Evolutionary conservation across 2,888 invertebrate species (phyloP), one percentile per base, ranked within the genome.

Genomic region (Andrena chrysosceles): DNA sequence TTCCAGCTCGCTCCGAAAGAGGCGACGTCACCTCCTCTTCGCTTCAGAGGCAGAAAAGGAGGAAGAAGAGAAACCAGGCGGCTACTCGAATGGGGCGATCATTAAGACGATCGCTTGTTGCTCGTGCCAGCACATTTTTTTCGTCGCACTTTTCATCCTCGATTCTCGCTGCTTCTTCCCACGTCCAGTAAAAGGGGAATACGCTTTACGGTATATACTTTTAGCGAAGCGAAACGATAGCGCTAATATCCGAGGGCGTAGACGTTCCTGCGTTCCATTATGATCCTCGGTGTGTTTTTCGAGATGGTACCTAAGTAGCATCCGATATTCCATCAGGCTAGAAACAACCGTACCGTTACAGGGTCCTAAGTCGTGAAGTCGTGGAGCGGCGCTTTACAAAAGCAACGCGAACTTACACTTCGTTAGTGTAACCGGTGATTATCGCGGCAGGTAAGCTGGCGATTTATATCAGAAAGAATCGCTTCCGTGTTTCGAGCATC

Each of bases 101-200:
- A 81, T 86, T 86, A 87, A 85, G 83, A 73, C 81, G 84, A 84
- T 86, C 76, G 86, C 78, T 87, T 85, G 85, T 86, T 84, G 78
- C 83, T 82, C 86, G 71, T 78, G 81, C 75, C 79, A 77, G 83
- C 71, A 42, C 42, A 16, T 42, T 42, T 75, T 70, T 60, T 70
- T 76, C 76, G 26, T 35, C 67, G 26, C 16, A 67, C 67, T 67
- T 71, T 77, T 77, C 70, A 66, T 29, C 52, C 13, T 20, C 20
- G 31, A 42, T 48, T 8, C 54, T 2, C 20, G 8, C 8, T 8
- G 23, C 20, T 59, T 59, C 68, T 49, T 69, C 60, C 35, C 42
- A n/a, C 56, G 31, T 2, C 10, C 31, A 20, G 16, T 16, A 48
- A 33, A 42, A 60, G 20, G 0, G 3, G 23, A 42, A 54, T n/a